These are phyloP conservation scores for Pristionchus fissidentatus DNA, from an alignment of 2,888 invertebrate genomes.

Conservation along the genomic window DNA sequence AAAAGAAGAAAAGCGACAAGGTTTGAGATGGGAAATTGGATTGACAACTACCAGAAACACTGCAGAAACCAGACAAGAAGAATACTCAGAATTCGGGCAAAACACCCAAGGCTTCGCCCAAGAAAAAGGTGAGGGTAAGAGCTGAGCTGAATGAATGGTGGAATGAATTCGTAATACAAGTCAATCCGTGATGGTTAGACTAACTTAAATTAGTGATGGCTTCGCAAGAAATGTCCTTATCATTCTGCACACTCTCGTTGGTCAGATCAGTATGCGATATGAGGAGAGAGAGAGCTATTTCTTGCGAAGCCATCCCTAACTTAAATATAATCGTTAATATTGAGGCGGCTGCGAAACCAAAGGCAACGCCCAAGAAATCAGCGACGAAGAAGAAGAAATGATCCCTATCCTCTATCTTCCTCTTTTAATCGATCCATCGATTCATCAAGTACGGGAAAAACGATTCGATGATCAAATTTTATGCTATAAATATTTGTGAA, in stretches of 20 bases:
- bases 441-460: background rate
- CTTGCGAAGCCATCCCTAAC: too few species aligned
- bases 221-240: too few species aligned
- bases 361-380: background rate
- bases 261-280: too few species aligned
- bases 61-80: background rate
- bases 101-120: too few species aligned
- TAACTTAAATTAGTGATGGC: too few species aligned
- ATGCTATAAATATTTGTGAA: too few species aligned
- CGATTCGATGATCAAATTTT: conserved; percentile 15
- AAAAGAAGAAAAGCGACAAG: conserved; percentile 37
- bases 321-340: background rate
- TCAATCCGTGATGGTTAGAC: too few species aligned
- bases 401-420: background rate
- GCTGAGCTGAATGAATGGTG: too few species aligned
- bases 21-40: background rate
- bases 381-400: conserved; percentile 21
- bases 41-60: background rate
- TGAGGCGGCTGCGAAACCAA: background rate
- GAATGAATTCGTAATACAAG: too few species aligned
- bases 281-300: too few species aligned
- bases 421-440: conserved; percentile 2
- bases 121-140: conserved; percentile 13
- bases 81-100: too few species aligned
- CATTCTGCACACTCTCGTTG: too few species aligned